Conservation (phyloP, 37 sponge, comb jelly and placozoan species). For the Ephydatia muelleri region DNA sequence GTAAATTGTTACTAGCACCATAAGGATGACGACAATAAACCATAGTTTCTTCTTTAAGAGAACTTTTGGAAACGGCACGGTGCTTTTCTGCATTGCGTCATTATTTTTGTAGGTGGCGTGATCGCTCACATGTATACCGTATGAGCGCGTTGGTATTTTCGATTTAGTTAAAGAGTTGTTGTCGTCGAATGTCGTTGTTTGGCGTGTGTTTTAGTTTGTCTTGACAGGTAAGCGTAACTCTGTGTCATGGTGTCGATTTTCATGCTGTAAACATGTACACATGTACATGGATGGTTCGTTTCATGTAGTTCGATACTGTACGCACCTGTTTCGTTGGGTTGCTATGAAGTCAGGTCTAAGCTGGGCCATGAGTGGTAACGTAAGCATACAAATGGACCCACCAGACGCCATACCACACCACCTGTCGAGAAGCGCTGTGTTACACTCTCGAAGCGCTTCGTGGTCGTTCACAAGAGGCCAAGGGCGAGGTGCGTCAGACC, state of each 20-base stretch:
- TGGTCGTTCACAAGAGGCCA: slow-evolving; percentile 75
- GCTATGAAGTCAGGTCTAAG: slow-evolving; percentile 36
- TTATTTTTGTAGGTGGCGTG: neutral
- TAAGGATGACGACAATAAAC: slow-evolving; percentile 9
- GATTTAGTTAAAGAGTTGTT: neutral
- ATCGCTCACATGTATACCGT: neutral
- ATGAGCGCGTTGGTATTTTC: neutral
- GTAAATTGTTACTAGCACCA: slow-evolving; percentile 10
- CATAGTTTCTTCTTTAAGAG: slow-evolving; percentile 26
- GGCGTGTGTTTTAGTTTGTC: neutral
- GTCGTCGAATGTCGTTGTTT: neutral
- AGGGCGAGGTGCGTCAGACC: slow-evolving; percentile 26
- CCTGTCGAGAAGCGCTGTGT: neutral
- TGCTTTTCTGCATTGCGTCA: neutral
- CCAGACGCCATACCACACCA: neutral
- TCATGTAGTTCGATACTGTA: too few relatives aligned
- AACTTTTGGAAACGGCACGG: slow-evolving; percentile 45
- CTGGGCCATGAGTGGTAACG: slow-evolving; percentile 18
- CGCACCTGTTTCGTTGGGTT: neutral
- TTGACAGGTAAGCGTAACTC: neutral
- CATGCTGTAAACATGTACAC: too few relatives aligned
- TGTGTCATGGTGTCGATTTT: neutral
- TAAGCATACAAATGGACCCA: slow-evolving; percentile 37
- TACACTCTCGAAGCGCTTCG: slow-evolving; percentile 67
- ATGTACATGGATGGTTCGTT: too few relatives aligned